A percentile compares a stretch with the other conserved stretches of the same genome.
phyloP scores from a whole-genome alignment of 2,113 vertebrate species.

The Gnathochromis pfefferi region DNA sequence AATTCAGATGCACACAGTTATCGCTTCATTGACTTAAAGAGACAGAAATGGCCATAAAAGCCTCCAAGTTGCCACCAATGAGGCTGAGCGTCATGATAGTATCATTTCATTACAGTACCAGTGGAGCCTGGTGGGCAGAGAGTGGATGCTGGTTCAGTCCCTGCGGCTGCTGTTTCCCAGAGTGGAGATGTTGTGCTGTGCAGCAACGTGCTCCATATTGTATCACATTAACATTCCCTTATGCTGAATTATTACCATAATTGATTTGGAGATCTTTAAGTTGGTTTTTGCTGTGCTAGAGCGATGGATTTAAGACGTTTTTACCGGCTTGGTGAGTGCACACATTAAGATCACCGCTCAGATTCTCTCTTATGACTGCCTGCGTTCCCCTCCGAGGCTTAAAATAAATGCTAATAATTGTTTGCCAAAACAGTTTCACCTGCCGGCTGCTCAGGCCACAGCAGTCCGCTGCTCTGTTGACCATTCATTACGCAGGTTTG shows the following conservation, averaged over 20 bases:
- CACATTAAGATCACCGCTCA: neutral
- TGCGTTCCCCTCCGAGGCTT: neutral
- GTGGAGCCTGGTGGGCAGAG: slow-evolving; percentile 28
- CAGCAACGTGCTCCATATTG: neutral
- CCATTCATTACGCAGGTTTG: slow-evolving; percentile 34
- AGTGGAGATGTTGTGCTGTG: neutral
- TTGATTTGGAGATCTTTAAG: neutral
- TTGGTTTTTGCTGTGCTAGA: neutral
- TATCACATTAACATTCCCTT: neutral
- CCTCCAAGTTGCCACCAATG: neutral
- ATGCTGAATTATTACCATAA: neutral
- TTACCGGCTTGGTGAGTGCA: neutral
- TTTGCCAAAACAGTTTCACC: slow-evolving; percentile 1
- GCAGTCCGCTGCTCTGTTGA: slow-evolving; percentile 8
- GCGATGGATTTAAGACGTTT: neutral
- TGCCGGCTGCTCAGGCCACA: neutral
- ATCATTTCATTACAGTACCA: slow-evolving; percentile 20
- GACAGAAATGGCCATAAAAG: neutral
- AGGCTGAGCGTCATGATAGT: neutral
- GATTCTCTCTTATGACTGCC: neutral
- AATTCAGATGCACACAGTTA: neutral
- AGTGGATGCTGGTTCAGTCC: neutral
- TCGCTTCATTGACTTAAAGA: neutral
- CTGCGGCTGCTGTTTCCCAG: neutral
- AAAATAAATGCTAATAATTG: slow-evolving; percentile 29